phyloP scores from a whole-genome alignment of 2,797 vertebrate genomes.

The Fundulus diaphanus region DNA sequence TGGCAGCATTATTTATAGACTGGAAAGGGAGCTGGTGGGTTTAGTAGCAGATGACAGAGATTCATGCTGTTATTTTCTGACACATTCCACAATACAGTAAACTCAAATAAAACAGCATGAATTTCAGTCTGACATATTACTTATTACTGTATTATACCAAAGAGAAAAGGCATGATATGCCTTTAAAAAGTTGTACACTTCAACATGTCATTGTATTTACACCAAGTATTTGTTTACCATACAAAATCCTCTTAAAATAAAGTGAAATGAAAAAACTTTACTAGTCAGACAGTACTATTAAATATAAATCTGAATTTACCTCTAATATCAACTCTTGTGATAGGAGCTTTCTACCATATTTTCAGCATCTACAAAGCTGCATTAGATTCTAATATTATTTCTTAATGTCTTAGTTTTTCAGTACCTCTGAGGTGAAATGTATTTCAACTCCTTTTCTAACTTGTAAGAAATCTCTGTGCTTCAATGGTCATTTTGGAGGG shows the following conservation, averaged over 20 bases:
- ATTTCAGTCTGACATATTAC: constrained; percentile 28
- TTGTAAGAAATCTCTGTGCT: neutral
- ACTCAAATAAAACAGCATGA: constrained; percentile 17
- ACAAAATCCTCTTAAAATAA: constrained; percentile 36
- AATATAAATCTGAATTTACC: neutral
- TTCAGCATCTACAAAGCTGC: neutral
- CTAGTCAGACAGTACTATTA: constrained; percentile 24
- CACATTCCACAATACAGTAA: constrained; percentile 34
- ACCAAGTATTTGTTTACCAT: constrained; percentile 14
- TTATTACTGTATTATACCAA: constrained; percentile 48
- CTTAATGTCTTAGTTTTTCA: neutral
- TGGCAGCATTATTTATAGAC: constrained; percentile 63
- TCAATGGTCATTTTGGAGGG: neutral
- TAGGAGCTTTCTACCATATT: neutral
- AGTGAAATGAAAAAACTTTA: constrained; percentile 17
- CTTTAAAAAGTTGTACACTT: constrained; percentile 21
- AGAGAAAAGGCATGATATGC: constrained; percentile 39
- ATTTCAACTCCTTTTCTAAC: neutral
- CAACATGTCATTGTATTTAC: constrained; percentile 27
- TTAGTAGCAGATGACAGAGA: constrained; percentile 35
- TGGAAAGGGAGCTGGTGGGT: constrained; percentile 47
- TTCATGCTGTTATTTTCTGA: constrained; percentile 45
- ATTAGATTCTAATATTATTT: neutral
- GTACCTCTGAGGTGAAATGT: neutral
- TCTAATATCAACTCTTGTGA: neutral